Evolutionary conservation across 2,797 vertebrate genomes (phyloP).

Genomic region (Oreonectes daqikongensis): DNA sequence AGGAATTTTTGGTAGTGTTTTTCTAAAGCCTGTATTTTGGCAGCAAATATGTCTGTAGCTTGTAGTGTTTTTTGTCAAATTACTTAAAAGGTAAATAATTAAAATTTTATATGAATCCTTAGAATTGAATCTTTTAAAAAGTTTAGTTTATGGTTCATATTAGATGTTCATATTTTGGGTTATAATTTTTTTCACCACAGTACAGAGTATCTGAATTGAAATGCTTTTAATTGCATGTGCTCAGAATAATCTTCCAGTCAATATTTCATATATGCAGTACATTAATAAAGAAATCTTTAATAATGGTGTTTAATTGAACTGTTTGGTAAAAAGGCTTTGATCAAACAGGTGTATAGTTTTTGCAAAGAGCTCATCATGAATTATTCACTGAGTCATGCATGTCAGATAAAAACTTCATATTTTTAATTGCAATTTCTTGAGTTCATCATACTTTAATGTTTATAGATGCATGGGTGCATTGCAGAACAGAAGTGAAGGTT

Average conservation of each 20-base stretch:
- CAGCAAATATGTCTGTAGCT: neutral
- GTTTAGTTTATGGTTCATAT: neutral
- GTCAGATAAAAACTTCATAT: conserved; percentile 12
- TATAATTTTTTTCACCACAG: neutral
- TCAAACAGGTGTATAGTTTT: conserved; percentile 67
- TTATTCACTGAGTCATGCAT: conserved; percentile 63
- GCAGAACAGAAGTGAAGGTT: conserved; percentile 64
- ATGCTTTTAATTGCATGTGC: conserved; percentile 4
- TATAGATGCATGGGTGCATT: conserved; percentile 63
- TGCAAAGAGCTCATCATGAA: conserved; percentile 47
- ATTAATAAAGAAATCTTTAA: conserved; percentile 51
- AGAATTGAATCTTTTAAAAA: neutral
- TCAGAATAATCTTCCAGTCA: neutral
- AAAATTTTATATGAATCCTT: neutral
- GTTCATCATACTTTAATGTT: conserved; percentile 46
- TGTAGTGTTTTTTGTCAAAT: neutral
- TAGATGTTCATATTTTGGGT: neutral
- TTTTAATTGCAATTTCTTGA: neutral
- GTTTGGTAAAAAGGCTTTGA: conserved; percentile 33
- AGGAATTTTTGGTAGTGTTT: neutral
- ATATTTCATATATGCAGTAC: neutral
- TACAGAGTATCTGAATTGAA: neutral
- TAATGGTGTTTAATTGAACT: conserved; percentile 56
- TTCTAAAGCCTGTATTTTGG: conserved; percentile 1
- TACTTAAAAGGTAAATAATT: neutral